Evolutionary conservation across 1,140 invertebrate genomes (phyloP).

Genomic region (Drosophila lini): DNA sequence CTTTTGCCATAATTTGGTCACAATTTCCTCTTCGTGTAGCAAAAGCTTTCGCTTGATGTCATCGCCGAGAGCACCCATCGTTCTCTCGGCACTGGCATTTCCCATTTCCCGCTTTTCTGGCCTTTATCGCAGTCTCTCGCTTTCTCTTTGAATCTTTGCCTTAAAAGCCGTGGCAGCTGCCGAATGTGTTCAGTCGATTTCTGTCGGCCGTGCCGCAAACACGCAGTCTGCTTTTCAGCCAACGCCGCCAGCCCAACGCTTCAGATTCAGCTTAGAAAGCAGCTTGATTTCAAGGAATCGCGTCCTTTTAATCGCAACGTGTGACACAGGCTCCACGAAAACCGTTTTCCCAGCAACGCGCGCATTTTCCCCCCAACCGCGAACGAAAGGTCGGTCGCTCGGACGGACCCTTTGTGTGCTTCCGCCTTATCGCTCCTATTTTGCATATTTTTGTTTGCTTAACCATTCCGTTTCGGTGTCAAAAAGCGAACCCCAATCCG

Average conservation of each 20-base stretch:
- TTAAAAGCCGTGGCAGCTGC: conserved; percentile 53
- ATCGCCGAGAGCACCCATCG: conserved; percentile 19
- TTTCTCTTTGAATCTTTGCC: conserved; percentile 1
- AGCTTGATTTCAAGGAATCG: conserved; percentile 21
- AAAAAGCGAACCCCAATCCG: conserved; percentile 27
- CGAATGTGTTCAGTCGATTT: conserved; percentile 76
- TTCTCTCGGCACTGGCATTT: conserved; percentile 22
- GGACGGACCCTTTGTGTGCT: conserved; percentile 8
- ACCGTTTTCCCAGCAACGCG: conserved; percentile 36
- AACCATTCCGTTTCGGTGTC: conserved; percentile 38
- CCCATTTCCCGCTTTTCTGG: conserved; percentile 17
- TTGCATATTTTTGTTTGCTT: conserved; percentile 50
- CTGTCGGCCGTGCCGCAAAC: conserved; percentile 81
- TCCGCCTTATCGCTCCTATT: conserved; percentile 40
- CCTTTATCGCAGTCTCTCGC: conserved; percentile 14
- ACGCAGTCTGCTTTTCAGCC: conserved; percentile 61
- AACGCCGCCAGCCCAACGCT: conserved; percentile 19
- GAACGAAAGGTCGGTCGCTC: neutral
- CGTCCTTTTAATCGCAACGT: conserved; percentile 47
- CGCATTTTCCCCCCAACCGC: conserved; percentile 29
- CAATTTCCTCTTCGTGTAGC: neutral
- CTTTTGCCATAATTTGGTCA: too few species aligned
- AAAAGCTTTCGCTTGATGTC: conserved; percentile 57
- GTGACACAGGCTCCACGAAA: conserved; percentile 21
- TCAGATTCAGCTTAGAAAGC: conserved; percentile 16